Evolutionary conservation across 2,888 invertebrate genomes (phyloP), one percentile per base, ranked within the genome.

Genomic region (Nysson spinosus): DNA sequence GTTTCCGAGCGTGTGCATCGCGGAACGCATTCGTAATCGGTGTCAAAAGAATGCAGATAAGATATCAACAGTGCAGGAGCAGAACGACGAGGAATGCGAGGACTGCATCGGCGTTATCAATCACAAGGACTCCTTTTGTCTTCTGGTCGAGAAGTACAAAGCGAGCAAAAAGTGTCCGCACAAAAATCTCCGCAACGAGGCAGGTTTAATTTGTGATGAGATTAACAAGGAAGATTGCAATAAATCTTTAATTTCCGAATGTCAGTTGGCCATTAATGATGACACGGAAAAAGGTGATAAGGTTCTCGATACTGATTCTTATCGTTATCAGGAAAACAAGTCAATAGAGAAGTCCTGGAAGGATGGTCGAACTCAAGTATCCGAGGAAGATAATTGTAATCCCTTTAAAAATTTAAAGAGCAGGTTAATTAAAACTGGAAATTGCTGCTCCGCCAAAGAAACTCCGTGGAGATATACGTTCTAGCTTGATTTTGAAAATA

Each of bases 81-180:
- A 69, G 4, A 65, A 67, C 49, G 69, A 75, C 28, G 69, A 72
- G 1, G 64, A 76, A 5, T 42, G 58, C 7, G 75, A 72, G 17
- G 72, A 71, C 19, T 37, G 47, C 16, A 43, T 70, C 19, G 47
- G 66, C 20, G 63, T 68, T 28, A 76, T 85, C 34, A 72, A 78
- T 60, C 85, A 83, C 69, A 83, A 82, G 57, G 85, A 85, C 51
- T 84, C 85, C 17, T 54, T 84, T 70, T 77, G 83, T 16, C 80
- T 85, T 42, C 64, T 85, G 32, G 78, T 81, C 58, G 80, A 85
- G 22, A 82, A 83, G 66, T 83, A 64, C 52, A 74, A 63, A 46
- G 49, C 56, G 9, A 50, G 39, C 20, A 63, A 57, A 12, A 73
- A 54, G 26, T 61, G 54, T 22, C 56, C 44, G 11, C 55, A 37